Base-by-base conservation (phyloP, 1,140 invertebrate genomes). In the Gryon sp. region DNA sequence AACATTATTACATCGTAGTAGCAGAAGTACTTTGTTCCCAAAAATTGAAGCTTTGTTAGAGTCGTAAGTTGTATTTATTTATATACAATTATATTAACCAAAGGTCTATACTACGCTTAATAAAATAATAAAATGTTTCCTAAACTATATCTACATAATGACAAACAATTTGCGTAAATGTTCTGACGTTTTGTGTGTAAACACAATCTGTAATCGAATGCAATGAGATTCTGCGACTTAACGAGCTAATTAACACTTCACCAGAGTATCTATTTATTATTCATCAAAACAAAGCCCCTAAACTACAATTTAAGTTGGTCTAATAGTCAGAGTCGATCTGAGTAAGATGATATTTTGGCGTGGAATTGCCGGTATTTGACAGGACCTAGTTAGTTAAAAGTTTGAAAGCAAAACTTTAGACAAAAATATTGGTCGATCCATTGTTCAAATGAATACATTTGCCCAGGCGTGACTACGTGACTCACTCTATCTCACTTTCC, bases 31-130 rank as follows among this genome's bases (percentile, higher is more conserved):
- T 20, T 24, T 89, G 3, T 89, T 83, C 48, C 87, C 87, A 7
- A 89, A 88, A 78, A 86, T 90, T 14, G 88, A 89, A 57, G 85
- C 86, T 24, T 86, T 89, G 14, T 63, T 90, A 9, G 82, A 89
- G 20, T 83, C 88, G 88, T 89, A 76, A 88, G 87, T 85, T 43
- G 14, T n/a, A n/a, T n/a, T n/a, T n/a, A n/a, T n/a, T n/a, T n/a
- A n/a, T n/a, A n/a, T n/a, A n/a, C n/a, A n/a, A n/a, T n/a, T n/a
- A n/a, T n/a, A n/a, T n/a, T n/a, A n/a, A n/a, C n/a, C n/a, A n/a
- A n/a, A n/a, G n/a, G n/a, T n/a, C n/a, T n/a, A n/a, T n/a, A n/a
- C n/a, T n/a, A n/a, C n/a, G n/a, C n/a, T n/a, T n/a, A n/a, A n/a
- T n/a, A n/a, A n/a, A n/a, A n/a, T n/a, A n/a, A n/a, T n/a, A n/a